Evolutionary conservation across 2,888 invertebrate species (phyloP), one percentile per base, ranked within the genome.

Genomic region (Phortica okadai): DNA sequence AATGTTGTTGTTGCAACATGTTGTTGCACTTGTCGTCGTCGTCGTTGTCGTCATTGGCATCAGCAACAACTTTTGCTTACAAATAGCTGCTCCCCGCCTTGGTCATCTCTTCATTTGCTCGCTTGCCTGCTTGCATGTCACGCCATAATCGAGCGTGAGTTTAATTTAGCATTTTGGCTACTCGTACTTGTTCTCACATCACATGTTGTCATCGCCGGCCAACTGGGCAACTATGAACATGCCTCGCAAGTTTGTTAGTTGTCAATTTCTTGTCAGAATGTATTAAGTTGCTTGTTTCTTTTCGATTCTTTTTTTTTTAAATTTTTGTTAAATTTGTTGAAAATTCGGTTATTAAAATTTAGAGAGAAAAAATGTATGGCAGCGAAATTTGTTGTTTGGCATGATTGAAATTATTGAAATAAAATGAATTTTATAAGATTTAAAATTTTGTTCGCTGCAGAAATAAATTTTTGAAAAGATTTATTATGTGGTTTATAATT

Each of bases 231-330:
- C 8, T 50, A 11, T 6, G 50, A 50, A 50, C 50, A 50, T 50
- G 50, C 10, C 50, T 50, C 8, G 83, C 80, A 82, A 85, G 82
- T 88, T 88, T 85, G 89, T 89, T 83, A 88, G 86, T 88, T 84
- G 89, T 89, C 89, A 89, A 82, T 89, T 88, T 88, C 84, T 81
- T 86, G 89, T 88, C 89, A 87, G 84, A 82, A 80, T 78, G 80
- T 81, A 85, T 82, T 82, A 77, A 78, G 78, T 45, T 80, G 77
- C 76, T 74, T 78, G 77, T 59, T 59, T 59, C 16, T 16, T 10
- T 11, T 59, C 7, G n/a, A 4, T 21, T 59, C 16, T 2, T 59
- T 21, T 14, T 10, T 59, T 59, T 59, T 58, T n/a, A 8, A 4
- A 54, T 33, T 33, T 33, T 33, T 33, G 33, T 33, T 33, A 4